Base-by-base conservation (phyloP, 2,797 vertebrate genomes). In the Tenualosa ilisha region DNA sequence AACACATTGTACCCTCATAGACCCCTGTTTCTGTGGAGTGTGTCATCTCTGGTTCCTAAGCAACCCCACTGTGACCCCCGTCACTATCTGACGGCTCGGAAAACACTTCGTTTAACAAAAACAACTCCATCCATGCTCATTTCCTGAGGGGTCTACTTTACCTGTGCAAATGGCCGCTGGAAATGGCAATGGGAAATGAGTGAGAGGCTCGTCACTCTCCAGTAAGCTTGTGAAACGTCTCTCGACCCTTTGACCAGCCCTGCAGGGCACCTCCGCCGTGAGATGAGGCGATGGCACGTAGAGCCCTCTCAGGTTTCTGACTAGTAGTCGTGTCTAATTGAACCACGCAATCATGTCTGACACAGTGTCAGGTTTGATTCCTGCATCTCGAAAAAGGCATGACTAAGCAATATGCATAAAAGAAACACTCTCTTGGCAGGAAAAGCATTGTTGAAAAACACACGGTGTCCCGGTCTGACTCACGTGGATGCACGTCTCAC, bases 211-310 rank as follows among this genome's bases (percentile, higher is more conserved):
- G 20, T n/a, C 37, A 79, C 2, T 20, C 40, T 40, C 72, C 72
- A 79, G 40, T 17, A 43, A 43, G 72, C 22, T 43, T 43, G 72
- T 40, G 13, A 40, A 17, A 46, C 1, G 40, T 43, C 37, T 15
- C 26, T 22, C 26, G 15, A 46, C 72, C 37, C 37, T 79, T 79
- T 46, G 72, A 79, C 37, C 72, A 20, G 37, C 72, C 40, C 72
- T 43, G 40, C 72, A 46, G 72, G 72, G 72, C 40, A 79, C 40
- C 72, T 6, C 20, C 2, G 17, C 17, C 17, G 9, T 9, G 40
- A 46, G 72, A 79, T 20, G 1, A 46, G 72, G 72, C 13, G 72
- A 79, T 79, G 72, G 72, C 72, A 79, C 72, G 72, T 40, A 79
- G 15, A 79, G 72, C 15, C 17, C 72, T 46, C 20, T 79, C 15